A percentile compares a stretch with the other conserved stretches of the same genome.
These are phyloP conservation scores for Pterobdella sp. DNA, from an alignment of 2,888 invertebrate genomes.

Conservation along the genomic window DNA sequence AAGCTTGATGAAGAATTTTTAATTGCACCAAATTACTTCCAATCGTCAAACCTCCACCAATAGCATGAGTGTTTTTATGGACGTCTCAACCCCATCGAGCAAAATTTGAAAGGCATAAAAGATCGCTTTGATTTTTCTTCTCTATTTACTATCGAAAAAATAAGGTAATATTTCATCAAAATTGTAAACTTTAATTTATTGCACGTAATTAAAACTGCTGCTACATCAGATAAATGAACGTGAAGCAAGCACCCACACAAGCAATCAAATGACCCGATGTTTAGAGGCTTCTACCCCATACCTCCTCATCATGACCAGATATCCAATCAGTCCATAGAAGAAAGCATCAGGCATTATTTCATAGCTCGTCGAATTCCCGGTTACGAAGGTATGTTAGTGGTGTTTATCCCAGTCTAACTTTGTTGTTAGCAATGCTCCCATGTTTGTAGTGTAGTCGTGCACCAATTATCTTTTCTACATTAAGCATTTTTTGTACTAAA, in stretches of 20 bases:
- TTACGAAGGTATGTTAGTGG: not conserved
- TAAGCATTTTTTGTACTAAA: too few relatives aligned
- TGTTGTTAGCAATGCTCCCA: not conserved
- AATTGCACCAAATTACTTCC: too few relatives aligned
- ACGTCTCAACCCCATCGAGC: not conserved
- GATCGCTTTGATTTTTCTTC: too few relatives aligned
- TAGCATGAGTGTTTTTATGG: too few relatives aligned
- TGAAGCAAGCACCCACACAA: slow-evolving; percentile 7
- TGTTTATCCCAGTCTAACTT: not conserved
- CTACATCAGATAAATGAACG: not conserved
- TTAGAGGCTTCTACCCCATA: slow-evolving; percentile 8
- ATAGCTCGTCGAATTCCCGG: slow-evolving; percentile 6
- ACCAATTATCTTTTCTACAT: not conserved
- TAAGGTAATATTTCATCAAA: not conserved
- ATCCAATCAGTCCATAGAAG: slow-evolving; percentile 6
- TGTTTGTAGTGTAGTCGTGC: not conserved
- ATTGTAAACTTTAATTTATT: not conserved
- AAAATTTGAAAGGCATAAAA: too few relatives aligned
- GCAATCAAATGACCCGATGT: slow-evolving; percentile 20
- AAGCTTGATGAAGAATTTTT: too few relatives aligned
- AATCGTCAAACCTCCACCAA: too few relatives aligned
- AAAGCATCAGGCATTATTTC: slow-evolving; percentile 2
- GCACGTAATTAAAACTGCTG: not conserved
- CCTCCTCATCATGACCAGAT: not conserved
- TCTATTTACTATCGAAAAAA: too few relatives aligned